These are phyloP conservation scores for Dione vanillae DNA, from an alignment of 2,888 invertebrate genomes.

Conservation along the genomic window DNA sequence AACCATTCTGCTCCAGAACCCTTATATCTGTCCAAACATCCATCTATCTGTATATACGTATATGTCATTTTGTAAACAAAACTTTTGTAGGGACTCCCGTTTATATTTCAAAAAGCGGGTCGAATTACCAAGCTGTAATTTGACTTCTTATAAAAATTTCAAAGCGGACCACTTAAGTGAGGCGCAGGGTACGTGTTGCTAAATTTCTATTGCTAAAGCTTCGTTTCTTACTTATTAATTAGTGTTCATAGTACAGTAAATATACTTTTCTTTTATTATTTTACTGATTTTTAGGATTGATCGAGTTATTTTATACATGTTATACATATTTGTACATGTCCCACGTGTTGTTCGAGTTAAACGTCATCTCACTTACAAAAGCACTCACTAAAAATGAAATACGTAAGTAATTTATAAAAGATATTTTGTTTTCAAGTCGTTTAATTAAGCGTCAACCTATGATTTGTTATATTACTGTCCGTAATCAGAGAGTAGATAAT, in stretches of 20 bases:
- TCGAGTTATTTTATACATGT: too few species aligned
- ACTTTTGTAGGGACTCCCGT: neutral
- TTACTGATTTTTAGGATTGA: too few species aligned
- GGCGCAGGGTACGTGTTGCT: neutral
- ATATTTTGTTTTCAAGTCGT: neutral
- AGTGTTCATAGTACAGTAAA: too few species aligned
- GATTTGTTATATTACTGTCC: neutral
- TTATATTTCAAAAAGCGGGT: slow-evolving; percentile 9
- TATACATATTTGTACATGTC: too few species aligned
- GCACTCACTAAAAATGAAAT: slow-evolving; percentile 6
- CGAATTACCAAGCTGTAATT: slow-evolving; percentile 19
- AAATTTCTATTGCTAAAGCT: slow-evolving; percentile 1
- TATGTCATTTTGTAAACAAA: neutral
- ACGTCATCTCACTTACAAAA: slow-evolving; percentile 13
- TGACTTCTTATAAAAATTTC: slow-evolving; percentile 21
- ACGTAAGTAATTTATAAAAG: neutral
- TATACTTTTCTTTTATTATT: neutral
- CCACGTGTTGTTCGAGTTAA: slow-evolving; percentile 1
- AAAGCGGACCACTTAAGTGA: slow-evolving; percentile 4
- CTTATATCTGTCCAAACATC: neutral
- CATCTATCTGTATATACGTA: neutral
- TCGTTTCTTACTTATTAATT: neutral
- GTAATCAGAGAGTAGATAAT: too few species aligned
- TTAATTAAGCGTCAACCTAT: slow-evolving; percentile 11
- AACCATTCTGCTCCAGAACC: too few species aligned